A percentile compares a stretch with the other conserved stretches of the same genome.
phyloP scores from a whole-genome alignment of 2,797 vertebrate genomes.

The Adrianichthys oophorus region DNA sequence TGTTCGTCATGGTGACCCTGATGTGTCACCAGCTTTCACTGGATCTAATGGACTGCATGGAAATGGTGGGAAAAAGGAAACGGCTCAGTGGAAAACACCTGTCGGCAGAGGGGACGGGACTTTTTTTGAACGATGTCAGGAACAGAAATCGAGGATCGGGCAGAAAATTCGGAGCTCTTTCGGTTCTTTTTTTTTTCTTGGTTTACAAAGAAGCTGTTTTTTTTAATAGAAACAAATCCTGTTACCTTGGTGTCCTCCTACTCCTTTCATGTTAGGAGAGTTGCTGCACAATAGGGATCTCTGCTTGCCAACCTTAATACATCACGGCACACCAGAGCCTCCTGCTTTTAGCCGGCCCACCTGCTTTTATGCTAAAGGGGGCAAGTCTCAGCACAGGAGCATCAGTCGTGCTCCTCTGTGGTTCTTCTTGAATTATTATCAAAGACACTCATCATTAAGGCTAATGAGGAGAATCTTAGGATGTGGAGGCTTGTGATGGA shows the following conservation, averaged over 20 bases:
- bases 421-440: slow-evolving; percentile 13
- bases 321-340: slow-evolving; percentile 16
- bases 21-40: slow-evolving; percentile 32
- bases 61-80: slow-evolving; percentile 39
- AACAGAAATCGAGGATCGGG: neutral
- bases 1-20: slow-evolving; percentile 38
- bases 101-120: slow-evolving; percentile 24
- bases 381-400: slow-evolving; percentile 9
- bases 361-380: slow-evolving; percentile 19
- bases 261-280: slow-evolving; percentile 31
- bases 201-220: too few species aligned
- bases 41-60: slow-evolving; percentile 13
- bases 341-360: slow-evolving; percentile 35
- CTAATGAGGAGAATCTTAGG: slow-evolving; percentile 4
- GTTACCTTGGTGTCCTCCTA: slow-evolving; percentile 35
- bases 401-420: slow-evolving; percentile 1
- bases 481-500: neutral
- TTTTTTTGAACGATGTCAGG: slow-evolving; percentile 26
- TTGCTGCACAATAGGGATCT: slow-evolving; percentile 38
- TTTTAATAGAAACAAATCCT: slow-evolving; percentile 19
- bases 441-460: slow-evolving; percentile 4
- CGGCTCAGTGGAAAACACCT: slow-evolving; percentile 44
- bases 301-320: slow-evolving; percentile 23
- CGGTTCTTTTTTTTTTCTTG: too few species aligned
- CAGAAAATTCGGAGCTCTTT: too few species aligned